These are phyloP conservation scores for Torymus aiolomorphi DNA, from an alignment of 2,888 invertebrate genomes.

Conservation along the genomic window DNA sequence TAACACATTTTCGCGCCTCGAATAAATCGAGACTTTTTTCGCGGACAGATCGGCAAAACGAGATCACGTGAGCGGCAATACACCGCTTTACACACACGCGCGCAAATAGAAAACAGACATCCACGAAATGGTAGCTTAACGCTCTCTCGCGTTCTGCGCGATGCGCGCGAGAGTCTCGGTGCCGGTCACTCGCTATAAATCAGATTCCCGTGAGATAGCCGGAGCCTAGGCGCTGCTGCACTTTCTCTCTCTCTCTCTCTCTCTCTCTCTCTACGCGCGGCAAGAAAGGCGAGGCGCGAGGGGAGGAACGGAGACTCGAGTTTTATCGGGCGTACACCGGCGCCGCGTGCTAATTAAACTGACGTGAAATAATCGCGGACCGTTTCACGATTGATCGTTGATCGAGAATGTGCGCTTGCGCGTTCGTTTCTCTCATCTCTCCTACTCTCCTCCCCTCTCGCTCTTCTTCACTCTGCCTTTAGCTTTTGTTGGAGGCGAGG, in stretches of 20 bases:
- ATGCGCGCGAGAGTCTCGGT: slow-evolving; percentile 29
- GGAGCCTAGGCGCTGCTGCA: slow-evolving; percentile 33
- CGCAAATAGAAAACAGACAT: slow-evolving; percentile 43
- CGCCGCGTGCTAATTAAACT: slow-evolving; percentile 75
- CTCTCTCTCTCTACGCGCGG: slow-evolving; percentile 8
- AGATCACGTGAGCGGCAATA: slow-evolving; percentile 36
- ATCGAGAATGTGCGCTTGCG: slow-evolving; percentile 65
- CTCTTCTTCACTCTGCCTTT: slow-evolving; percentile 23
- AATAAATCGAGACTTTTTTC: slow-evolving; percentile 22
- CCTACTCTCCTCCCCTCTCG: slow-evolving; percentile 2
- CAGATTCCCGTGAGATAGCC: slow-evolving; percentile 74
- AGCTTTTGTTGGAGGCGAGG: slow-evolving; percentile 47
- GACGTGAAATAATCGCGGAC: slow-evolving; percentile 74
- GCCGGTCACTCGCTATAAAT: slow-evolving; percentile 73
- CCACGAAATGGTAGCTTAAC: slow-evolving; percentile 41
- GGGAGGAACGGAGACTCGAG: slow-evolving; percentile 60
- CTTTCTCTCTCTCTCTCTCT: slow-evolving; percentile 18
- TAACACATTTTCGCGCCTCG: not conserved
- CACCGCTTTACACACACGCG: not conserved
- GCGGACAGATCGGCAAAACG: slow-evolving; percentile 20
- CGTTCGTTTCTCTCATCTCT: slow-evolving; percentile 20
- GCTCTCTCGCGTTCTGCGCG: slow-evolving; percentile 8
- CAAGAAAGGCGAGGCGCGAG: not conserved
- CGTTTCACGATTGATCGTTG: slow-evolving; percentile 74
- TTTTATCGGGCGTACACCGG: slow-evolving; percentile 73